These are phyloP conservation scores for Heliconius ethilla DNA, from an alignment of 2,888 invertebrate genomes.

Conservation along the genomic window DNA sequence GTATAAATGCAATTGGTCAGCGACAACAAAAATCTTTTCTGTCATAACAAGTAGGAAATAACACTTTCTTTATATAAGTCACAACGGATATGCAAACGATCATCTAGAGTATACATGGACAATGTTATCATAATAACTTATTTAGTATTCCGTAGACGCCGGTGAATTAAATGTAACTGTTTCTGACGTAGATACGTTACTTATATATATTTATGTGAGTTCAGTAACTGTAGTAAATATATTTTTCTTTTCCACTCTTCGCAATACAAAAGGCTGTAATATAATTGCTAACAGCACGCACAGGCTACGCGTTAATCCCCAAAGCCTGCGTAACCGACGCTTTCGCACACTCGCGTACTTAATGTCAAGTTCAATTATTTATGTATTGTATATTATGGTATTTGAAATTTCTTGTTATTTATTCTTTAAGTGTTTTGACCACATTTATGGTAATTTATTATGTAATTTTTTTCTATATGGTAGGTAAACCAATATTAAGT, in stretches of 20 bases:
- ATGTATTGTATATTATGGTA: constrained; percentile 2
- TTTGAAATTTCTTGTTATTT: background rate
- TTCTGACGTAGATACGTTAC: background rate
- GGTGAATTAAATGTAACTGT: constrained; percentile 14
- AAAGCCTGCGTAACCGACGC: constrained; percentile 35
- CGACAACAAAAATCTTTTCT: background rate
- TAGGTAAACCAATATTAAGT: no score
- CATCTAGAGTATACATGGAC: constrained; percentile 9
- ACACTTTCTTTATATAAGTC: constrained; percentile 10
- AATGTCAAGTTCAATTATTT: constrained; percentile 44
- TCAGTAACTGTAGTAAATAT: constrained; percentile 4
- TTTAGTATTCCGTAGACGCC: constrained; percentile 11
- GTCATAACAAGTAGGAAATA: background rate
- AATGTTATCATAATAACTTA: constrained; percentile 14
- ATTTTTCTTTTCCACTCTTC: background rate
- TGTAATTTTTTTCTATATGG: background rate
- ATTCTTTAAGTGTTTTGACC: background rate
- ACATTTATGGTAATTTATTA: background rate
- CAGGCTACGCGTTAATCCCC: constrained; percentile 33
- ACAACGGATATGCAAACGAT: constrained; percentile 23
- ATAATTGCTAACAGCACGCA: background rate
- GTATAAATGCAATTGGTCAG: background rate
- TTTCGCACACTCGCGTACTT: constrained; percentile 30
- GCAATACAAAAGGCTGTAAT: background rate
- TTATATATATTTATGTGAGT: background rate